Evolutionary conservation across 2,113 vertebrate species (phyloP), one percentile per base, ranked within the genome.

Genomic region (Oxygymnocypris stewartii): DNA sequence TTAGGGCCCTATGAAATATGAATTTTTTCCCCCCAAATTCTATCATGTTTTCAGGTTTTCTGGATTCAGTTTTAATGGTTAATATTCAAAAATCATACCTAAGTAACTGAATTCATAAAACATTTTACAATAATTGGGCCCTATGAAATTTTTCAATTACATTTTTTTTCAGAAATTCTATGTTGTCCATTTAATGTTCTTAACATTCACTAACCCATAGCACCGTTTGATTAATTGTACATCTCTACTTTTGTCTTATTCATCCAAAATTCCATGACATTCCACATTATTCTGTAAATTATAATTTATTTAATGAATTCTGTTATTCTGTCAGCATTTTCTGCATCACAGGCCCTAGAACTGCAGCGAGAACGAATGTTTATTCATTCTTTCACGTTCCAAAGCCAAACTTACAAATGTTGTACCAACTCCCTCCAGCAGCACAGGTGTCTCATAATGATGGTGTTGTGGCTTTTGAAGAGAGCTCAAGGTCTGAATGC

Each of bases 391-490:
- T 61, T 47, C 54, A 73, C n/a, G 2, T 35, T 18, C 40, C 31
- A 54, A 40, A 79, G 74, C 74, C 49, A 80, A 79, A n/a, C 47
- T 25, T 25, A 57, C 77, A 47, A 71, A 23, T 44, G 67, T 20
- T 31, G 25, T 49, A 63, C 12, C 69, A 49, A 44, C 67, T 51
- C 63, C 54, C 49, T 63, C 20, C 59, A 71, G 40, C 40, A 86
- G 69, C 37, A 51, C 80, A 82, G 80, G 80, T 82, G 80, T 82
- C 63, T 82, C 14, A 31, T 82, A 51, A 82, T 82, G 25, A 82
- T 12, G 47, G 80, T 82, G 80, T 69, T 82, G 44, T 28, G 42
- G 80, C 61, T 67, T 69, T 82, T 82, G 44, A 82, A 63, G 13
- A 65, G 37, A 81, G 79, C 84, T 57, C 35, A 69, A 44, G 54